phyloP scores from a whole-genome alignment of 35 echinoderm and acorn worm species.

The Antedon bifida region DNA sequence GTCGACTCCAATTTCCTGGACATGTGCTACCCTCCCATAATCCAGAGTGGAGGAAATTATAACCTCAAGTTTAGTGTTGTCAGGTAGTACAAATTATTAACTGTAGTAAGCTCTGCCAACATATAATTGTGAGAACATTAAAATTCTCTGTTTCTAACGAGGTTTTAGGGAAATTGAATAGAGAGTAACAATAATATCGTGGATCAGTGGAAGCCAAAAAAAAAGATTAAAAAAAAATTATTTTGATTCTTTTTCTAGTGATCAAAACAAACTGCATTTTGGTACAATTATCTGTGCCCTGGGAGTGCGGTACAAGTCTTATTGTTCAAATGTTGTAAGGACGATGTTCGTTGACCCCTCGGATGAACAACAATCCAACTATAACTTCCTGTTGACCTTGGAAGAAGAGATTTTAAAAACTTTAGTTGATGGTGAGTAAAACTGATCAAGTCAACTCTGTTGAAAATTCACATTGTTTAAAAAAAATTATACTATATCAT shows the following conservation, averaged over 20 bases:
- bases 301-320: conserved; percentile 89
- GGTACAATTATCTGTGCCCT: conserved; percentile 85
- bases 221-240: too few species aligned
- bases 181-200: too few species aligned
- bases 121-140: too few species aligned
- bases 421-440: conserved; percentile 41
- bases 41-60: conserved; percentile 97
- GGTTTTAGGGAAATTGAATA: too few species aligned
- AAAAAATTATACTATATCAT: too few species aligned
- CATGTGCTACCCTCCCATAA: conserved; percentile 87
- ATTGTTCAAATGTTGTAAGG: conserved; percentile 91
- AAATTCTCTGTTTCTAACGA: too few species aligned
- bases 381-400: conserved; percentile 60
- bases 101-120: neutral
- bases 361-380: conserved; percentile 72
- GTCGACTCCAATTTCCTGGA: conserved; percentile 58
- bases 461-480: too few species aligned
- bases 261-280: conserved; percentile 95
- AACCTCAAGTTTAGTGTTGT: conserved; percentile 98
- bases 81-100: conserved; percentile 35
- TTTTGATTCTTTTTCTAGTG: conserved; percentile 50
- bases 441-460: neutral
- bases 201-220: too few species aligned
- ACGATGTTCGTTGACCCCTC: conserved; percentile 89
- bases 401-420: conserved; percentile 65